Percentiles rank a stretch among this genome's conserved stretches.
phyloP scores from a whole-genome alignment of 2,888 invertebrate genomes.

The Gonocerus acuteangulatus region DNA sequence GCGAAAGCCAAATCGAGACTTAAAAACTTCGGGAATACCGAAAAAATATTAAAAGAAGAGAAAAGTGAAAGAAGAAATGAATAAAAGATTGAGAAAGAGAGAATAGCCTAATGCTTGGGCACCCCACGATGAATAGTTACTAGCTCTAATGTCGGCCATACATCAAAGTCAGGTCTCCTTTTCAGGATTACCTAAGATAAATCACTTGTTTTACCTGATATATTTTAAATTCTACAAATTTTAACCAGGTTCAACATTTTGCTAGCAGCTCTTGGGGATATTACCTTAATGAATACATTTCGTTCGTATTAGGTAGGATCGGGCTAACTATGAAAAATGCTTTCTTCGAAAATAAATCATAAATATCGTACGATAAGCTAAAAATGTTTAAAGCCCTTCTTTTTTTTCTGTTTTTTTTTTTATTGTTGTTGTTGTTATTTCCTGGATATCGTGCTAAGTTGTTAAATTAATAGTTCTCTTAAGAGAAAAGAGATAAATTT shows the following conservation, averaged over 20 bases:
- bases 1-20: neutral
- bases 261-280: neutral
- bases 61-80: neutral
- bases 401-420: no score
- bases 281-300: neutral
- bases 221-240: conserved; percentile 19
- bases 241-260: neutral
- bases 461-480: no score
- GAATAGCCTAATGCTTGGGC: conserved; percentile 10
- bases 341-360: no score
- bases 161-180: conserved; percentile 20
- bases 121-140: conserved; percentile 12
- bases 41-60: neutral
- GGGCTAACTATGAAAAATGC: no score
- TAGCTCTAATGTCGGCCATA: conserved; percentile 7
- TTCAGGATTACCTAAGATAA: conserved; percentile 22
- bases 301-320: no score
- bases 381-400: no score
- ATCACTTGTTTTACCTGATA: conserved; percentile 22
- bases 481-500: no score
- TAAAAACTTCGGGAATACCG: neutral
- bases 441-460: no score
- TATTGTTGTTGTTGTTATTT: no score
- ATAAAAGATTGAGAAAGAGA: conserved; percentile 11
- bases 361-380: no score